These are phyloP conservation scores for Entomobrya proxima DNA, from an alignment of 2,888 invertebrate genomes.

Conservation along the genomic window DNA sequence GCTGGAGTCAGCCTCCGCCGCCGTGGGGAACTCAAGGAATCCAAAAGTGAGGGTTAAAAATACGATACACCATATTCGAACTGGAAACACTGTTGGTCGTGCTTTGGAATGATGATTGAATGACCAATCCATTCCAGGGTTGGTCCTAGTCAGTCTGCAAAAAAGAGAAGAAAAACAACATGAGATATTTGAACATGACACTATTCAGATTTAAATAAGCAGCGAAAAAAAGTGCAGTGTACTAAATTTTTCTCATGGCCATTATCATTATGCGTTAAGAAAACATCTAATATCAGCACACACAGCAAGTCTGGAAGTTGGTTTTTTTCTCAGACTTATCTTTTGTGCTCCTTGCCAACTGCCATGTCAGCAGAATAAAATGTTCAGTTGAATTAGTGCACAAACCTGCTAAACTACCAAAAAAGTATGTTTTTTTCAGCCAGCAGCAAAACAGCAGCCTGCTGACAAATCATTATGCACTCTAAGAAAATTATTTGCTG, in stretches of 20 bases:
- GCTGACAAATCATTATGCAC: background rate
- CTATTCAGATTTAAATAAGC: too few relatives aligned
- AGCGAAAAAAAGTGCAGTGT: too few relatives aligned
- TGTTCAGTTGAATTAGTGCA: background rate
- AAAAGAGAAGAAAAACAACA: conserved; percentile 33
- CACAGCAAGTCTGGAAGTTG: too few relatives aligned
- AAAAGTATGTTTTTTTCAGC: background rate
- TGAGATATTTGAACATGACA: too few relatives aligned
- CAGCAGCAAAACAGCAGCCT: too few relatives aligned
- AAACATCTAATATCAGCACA: background rate
- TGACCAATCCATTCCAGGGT: conserved; percentile 76
- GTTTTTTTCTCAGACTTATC: background rate
- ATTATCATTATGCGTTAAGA: background rate
- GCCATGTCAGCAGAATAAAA: conserved; percentile 31
- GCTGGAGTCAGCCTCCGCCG: conserved; percentile 74
- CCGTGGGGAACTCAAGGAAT: conserved; percentile 66
- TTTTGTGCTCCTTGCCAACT: background rate
- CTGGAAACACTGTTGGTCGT: conserved; percentile 73
- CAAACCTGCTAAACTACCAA: background rate
- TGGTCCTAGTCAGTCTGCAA: conserved; percentile 74
- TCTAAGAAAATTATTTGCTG: too few relatives aligned
- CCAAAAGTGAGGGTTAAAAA: conserved; percentile 73
- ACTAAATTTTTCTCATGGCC: background rate
- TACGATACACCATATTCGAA: conserved; percentile 72
- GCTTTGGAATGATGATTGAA: conserved; percentile 76